phyloP scores from a whole-genome alignment of 2,888 invertebrate genomes.

The Drosophila neoperkinsi region DNA sequence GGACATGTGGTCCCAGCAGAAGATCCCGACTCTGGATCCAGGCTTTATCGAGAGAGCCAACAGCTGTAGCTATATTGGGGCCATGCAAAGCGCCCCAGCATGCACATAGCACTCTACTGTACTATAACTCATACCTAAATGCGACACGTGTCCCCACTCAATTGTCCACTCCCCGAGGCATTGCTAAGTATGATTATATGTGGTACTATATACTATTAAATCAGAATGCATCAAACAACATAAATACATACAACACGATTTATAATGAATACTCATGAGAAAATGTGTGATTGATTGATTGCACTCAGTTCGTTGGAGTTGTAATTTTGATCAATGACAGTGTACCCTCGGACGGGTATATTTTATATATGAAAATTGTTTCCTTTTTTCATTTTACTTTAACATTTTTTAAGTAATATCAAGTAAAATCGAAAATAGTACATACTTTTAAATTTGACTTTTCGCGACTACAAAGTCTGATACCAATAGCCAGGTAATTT shows the following conservation, averaged over 20 bases:
- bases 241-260: slow-evolving; percentile 18
- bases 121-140: slow-evolving; percentile 6
- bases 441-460: not conserved
- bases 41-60: not conserved
- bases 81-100: slow-evolving; percentile 5
- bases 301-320: not conserved
- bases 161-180: slow-evolving; percentile 1
- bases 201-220: slow-evolving; percentile 16
- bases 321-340: slow-evolving; percentile 1
- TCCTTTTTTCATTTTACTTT: not conserved
- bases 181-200: slow-evolving; percentile 33
- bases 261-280: slow-evolving; percentile 39
- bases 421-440: not conserved
- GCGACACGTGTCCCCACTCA: not conserved
- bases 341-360: too few relatives aligned
- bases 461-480: not conserved
- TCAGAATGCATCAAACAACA: slow-evolving; percentile 18
- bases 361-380: not conserved
- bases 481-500: slow-evolving; percentile 1
- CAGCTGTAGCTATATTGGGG: not conserved
- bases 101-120: slow-evolving; percentile 18
- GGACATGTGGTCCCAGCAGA: slow-evolving; percentile 22
- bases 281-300: slow-evolving; percentile 15
- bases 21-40: slow-evolving; percentile 1
- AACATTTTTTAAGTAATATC: not conserved